Evolutionary conservation across 2,797 vertebrate species (phyloP).

Genomic region (Anguilla marmorata): DNA sequence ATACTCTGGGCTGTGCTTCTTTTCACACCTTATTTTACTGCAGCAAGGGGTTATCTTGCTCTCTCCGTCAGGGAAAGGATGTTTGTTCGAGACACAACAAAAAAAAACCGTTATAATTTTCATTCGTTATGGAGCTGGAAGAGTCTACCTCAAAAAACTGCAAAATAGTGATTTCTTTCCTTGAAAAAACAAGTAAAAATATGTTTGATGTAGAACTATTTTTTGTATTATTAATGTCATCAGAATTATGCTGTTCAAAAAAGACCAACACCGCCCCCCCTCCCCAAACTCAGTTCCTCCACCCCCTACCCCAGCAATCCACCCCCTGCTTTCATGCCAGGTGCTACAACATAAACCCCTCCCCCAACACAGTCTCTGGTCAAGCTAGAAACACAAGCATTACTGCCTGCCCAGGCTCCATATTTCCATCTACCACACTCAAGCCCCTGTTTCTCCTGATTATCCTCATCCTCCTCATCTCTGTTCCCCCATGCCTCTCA

Average conservation of each 20-base stretch:
- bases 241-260: conserved; percentile 1
- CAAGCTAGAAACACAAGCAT: background rate
- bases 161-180: background rate
- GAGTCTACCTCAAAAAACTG: background rate
- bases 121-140: background rate
- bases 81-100: background rate
- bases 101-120: too few relatives aligned
- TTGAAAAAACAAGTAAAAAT: background rate
- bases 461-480: background rate
- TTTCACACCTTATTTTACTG: background rate
- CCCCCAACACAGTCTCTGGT: background rate
- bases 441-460: background rate
- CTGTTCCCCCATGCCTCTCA: background rate
- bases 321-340: conserved; percentile 8
- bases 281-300: background rate
- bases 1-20: background rate
- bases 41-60: background rate
- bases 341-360: conserved; percentile 2
- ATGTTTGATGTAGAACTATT: too few relatives aligned
- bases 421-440: background rate
- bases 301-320: background rate
- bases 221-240: background rate
- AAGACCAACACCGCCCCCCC: background rate
- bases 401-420: background rate
- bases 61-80: background rate